Base-by-base conservation (phyloP, 1,140 invertebrate species). In the Pseudoatta argentina region DNA sequence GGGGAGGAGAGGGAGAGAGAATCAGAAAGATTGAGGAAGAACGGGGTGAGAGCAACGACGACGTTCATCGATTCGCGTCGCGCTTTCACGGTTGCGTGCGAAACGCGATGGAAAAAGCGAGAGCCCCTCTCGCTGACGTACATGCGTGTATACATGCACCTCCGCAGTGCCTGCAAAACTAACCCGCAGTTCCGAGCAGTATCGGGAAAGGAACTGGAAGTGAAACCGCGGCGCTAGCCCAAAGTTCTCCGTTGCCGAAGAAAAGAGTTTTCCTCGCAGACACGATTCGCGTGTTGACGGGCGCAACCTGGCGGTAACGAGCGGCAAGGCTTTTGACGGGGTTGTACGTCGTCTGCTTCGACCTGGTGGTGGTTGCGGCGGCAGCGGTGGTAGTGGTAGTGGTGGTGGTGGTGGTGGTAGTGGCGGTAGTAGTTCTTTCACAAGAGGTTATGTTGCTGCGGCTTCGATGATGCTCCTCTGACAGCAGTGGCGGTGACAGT, bases 401-500 rank as follows among this genome's bases (percentile, higher is more conserved):
- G 59, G 59, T 18, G 39, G 67, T 5, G 12, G 24, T 2, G 12
- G 12, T 1, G 44, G 24, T 14, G 21, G 3, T n/a, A 34, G 67
- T 30, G 69, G 59, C 5, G 27, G 16, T 7, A 6, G 39, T 44
- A 8, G 3, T 24, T 21, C 24, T 61, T 61, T 6, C 12, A 71
- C 85, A 75, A 83, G 89, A 87, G 85, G 86, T 89, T 91, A 91
- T 91, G 91, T 88, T 79, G 71, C 48, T 27, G 55, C 73, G 66
- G 66, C 64, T 85, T 91, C 91, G 91, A 92, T 92, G 91, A 92
- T 89, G 91, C 91, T 91, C 83, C 69, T 73, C 39, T 61, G 79
- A 75, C 69, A 73, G 69, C 69, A 73, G 69, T 75, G 55, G 69
- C 69, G 89, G 91, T 87, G 87, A 86, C 89, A 86, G 72, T 78